Evolutionary conservation across 1,140 invertebrate species (phyloP).

Genomic region (Heliconius nattereri): DNA sequence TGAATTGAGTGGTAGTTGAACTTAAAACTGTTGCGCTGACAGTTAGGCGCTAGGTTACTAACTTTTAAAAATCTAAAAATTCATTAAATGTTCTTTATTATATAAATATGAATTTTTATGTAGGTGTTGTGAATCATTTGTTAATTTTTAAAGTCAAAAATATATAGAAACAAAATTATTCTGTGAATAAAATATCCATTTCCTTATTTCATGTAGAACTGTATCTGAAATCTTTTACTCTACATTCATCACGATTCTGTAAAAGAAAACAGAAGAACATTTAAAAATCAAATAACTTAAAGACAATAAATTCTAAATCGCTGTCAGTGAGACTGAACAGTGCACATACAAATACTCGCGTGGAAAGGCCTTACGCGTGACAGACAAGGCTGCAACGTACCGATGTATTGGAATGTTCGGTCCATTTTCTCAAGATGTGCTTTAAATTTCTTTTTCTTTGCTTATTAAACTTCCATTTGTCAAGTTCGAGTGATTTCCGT

Average conservation of each 20-base stretch:
- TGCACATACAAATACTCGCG: background rate
- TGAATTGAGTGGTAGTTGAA: no score
- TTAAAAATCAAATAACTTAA: background rate
- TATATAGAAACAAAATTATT: no score
- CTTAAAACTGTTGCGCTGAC: background rate
- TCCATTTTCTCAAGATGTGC: slow-evolving; percentile 19
- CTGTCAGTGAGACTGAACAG: slow-evolving; percentile 10
- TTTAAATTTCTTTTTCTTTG: slow-evolving; percentile 9
- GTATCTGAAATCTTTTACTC: background rate
- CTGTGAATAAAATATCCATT: background rate
- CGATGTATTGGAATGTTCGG: slow-evolving; percentile 33
- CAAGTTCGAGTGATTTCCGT: background rate
- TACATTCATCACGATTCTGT: background rate
- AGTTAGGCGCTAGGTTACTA: background rate
- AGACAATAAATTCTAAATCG: slow-evolving; percentile 1
- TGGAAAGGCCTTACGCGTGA: slow-evolving; percentile 12
- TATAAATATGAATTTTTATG: no score
- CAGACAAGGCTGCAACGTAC: slow-evolving; percentile 24
- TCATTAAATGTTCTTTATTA: no score
- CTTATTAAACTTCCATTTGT: background rate
- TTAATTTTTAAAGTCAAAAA: no score
- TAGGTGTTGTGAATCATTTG: no score
- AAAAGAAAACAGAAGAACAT: background rate
- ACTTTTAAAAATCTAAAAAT: no score
- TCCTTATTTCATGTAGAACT: background rate